Base-by-base conservation (phyloP, 30 jellyfish, hydroid and myxozoan genomes). In the Aurelia aurita complex sp. Pacific region DNA sequence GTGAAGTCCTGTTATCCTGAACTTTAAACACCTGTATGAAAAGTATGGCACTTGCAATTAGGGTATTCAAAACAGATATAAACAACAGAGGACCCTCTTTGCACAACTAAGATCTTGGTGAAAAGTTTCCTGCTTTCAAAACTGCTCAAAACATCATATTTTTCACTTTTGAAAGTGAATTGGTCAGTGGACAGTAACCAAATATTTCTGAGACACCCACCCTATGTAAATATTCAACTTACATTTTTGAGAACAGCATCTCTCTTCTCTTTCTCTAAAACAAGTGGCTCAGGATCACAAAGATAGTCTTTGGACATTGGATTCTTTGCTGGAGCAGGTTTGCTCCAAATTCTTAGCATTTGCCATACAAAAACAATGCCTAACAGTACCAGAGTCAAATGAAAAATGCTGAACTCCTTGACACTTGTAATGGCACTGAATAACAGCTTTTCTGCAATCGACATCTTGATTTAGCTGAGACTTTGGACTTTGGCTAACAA, bases 171-270 rank as follows among this genome's bases (percentile, higher is more conserved):
- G 29, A 23, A 23, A 23, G 29, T 23, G 29, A 23, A 23, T 23
- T 14, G 32, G 69, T 60, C 19, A 60, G 32, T 19, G 32, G 7
- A 60, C 69, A 1, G 15, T 7, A 14, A 6, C 11, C 14, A 46
- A 43, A 6, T 43, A 7, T 43, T 46, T 46, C 57, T 1, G 8
- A 1, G 52, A 40, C 4, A 40, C 52, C 15, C 15, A 6, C 14
- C 12, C 57, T 46, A 6, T 46, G 57, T 46, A 9, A 46, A 46
- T 46, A 46, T 46, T 46, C 57, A 46, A 57, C 91, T 50, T 73
- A 88, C 98, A 86, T 94, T 96, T 73, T 94, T 94, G 38, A 94
- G 40, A 29, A 94, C 97, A 29, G 96, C 97, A 67, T 94, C 97
- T 32, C 98, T 81, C 76, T 88, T 79, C n/a, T 77, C 79, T 64